A percentile compares a stretch with the other conserved stretches of the same genome.
Evolutionary conservation across 2,113 vertebrate species (phyloP).

Genomic region (Salvelinus sp.): DNA sequence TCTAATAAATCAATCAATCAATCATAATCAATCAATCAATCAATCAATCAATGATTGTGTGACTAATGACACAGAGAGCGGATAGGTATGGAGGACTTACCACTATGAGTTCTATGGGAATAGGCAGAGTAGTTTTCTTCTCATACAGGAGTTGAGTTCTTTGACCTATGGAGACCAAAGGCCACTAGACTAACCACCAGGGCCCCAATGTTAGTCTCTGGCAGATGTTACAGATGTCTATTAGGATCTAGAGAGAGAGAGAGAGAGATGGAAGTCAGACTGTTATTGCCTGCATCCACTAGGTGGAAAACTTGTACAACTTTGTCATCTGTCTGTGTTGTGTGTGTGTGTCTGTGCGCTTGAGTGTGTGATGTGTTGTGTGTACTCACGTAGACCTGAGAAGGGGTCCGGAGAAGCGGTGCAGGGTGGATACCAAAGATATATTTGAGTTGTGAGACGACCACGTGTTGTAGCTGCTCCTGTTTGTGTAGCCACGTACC

Average conservation of each 20-base stretch:
- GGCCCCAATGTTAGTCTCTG: constrained; percentile 72
- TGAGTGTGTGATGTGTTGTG: background rate
- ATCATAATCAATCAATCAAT: no score
- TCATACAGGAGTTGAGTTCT: constrained; percentile 78
- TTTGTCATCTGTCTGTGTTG: background rate
- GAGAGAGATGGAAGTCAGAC: background rate
- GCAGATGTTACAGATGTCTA: constrained; percentile 80
- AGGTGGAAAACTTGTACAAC: background rate
- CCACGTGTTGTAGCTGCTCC: constrained; percentile 84
- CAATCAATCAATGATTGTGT: no score
- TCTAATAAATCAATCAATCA: no score
- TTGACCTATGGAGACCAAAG: constrained; percentile 83
- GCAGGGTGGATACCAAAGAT: constrained; percentile 78
- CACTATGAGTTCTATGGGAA: constrained; percentile 89
- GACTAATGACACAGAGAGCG: background rate
- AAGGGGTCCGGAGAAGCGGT: constrained; percentile 79
- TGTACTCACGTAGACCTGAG: constrained; percentile 84
- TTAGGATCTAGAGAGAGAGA: constrained; percentile 70
- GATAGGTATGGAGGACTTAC: constrained; percentile 62
- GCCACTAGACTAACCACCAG: constrained; percentile 80
- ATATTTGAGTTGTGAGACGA: constrained; percentile 89
- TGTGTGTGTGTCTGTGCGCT: constrained; percentile 1
- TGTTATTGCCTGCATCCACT: background rate
- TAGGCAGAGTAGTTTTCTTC: constrained; percentile 77
- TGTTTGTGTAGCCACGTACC: constrained; percentile 88